Percentiles rank a stretch among this genome's conserved stretches.
Evolutionary conservation across 2,113 vertebrate genomes (phyloP).

Genomic region (Zapornia atra): DNA sequence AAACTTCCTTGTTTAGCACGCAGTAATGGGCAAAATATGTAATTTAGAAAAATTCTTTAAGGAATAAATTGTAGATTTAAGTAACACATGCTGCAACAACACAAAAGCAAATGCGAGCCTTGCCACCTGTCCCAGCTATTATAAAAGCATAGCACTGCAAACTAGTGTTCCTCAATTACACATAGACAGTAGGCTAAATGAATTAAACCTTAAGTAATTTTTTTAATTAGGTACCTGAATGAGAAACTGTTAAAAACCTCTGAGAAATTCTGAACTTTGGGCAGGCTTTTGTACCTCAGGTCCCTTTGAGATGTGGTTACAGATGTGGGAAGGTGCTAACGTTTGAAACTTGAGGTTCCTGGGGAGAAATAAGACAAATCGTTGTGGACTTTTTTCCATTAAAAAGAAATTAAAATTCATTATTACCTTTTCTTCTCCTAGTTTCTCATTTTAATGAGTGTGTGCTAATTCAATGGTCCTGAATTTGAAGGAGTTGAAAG

Average conservation of each 20-base stretch:
- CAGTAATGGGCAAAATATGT: background rate
- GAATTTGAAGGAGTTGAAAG: background rate
- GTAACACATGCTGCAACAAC: background rate
- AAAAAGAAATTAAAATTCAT: background rate
- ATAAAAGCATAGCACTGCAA: background rate
- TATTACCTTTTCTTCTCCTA: background rate
- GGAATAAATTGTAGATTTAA: background rate
- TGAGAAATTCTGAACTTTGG: background rate
- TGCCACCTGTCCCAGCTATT: background rate
- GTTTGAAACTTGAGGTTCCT: background rate
- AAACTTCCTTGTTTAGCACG: background rate
- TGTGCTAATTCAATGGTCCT: background rate
- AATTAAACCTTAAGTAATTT: background rate
- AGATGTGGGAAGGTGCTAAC: background rate
- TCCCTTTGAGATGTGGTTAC: background rate
- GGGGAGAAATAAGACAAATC: background rate
- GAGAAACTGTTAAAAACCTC: background rate
- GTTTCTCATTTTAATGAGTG: background rate
- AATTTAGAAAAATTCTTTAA: background rate
- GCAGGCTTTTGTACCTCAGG: background rate
- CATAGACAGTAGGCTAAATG: background rate
- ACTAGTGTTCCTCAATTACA: background rate
- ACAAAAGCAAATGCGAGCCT: background rate
- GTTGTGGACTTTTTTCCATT: background rate
- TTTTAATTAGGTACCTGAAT: background rate